Base-by-base conservation (phyloP, 2,888 invertebrate genomes). In the Nemapogon koenigi region DNA sequence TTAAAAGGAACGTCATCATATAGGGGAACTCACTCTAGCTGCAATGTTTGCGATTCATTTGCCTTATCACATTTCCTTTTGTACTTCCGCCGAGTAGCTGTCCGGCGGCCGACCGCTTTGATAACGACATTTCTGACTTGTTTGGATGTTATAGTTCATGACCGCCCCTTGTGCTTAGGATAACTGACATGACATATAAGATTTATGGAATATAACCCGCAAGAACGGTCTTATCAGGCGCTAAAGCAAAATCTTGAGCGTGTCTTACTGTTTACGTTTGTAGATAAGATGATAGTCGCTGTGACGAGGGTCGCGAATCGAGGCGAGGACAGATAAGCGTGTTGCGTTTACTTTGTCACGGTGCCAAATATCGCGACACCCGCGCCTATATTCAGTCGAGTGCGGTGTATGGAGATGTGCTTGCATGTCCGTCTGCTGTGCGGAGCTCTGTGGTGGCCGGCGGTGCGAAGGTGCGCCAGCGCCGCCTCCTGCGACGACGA, bases 391-490 rank as follows among this genome's bases (percentile, higher is more conserved):
- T 71, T 75, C 75, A 76, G 76, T 75, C 62, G 65, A 66, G 70
- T 67, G 69, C 56, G 69, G 59, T 63, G 71, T 67, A 69, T 71
- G 69, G 69, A 63, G 59, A 78, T 78, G 78, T 78, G 78, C 65
- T 69, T 76, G 50, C 73, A 76, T 60, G 62, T 78, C 57, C 75
- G 76, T 49, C 68, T 78, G 62, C 61, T 78, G 56, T 78, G 78
- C 62, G 78, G 67, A 50, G 78, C 76, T 59, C 70, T 78, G 48
- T 76, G 78, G 69, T 76, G 78, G 78, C 76, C 75, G 49, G 53
- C 76, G 68, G 62, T 75, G 68, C 54, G 63, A 49, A 64, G 78
- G 47, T 71, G 66, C 60, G 69, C 65, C 47, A 70, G 71, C 59
- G 70, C 70, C 49, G 54, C 64, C 38, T 62, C 61, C 51, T 50